Base-by-base conservation (phyloP, 2,888 invertebrate genomes). In the Ophion slaviceki region DNA sequence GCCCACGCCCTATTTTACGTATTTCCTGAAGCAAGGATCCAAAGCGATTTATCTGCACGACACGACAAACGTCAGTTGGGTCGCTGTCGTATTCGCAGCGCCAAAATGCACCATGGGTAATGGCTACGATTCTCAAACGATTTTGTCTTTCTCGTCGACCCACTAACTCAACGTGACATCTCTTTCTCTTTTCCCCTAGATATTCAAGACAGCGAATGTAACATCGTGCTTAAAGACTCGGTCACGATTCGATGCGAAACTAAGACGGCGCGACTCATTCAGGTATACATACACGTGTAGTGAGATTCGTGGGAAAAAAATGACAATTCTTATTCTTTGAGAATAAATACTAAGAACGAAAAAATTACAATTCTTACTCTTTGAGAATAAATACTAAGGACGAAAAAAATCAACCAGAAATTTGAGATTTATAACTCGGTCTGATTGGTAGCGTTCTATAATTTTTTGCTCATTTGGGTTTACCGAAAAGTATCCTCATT, bases 71-170 rank as follows among this genome's bases (percentile, higher is more conserved):
- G 96, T 99, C 0, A 96, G 96, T 88, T 97, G 98, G 0, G 95
- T 97, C 91, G 96, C 98, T 0, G 93, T 99, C 83, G 94, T 99
- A 59, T 98, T 99, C 92, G 98, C 99, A 92, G 98, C 98, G 0
- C 97, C 98, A 89, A 94, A 95, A 87, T 75, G 84, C 74, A 88
- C 87, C 7, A 85, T 89, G 79, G 86, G 91, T 91, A 86, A 83
- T 68, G 7, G 32, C 40, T 2, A 36, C 5, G 57, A 71, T 74
- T 57, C 8, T 32, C 14, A 0, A 20, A 67, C 17, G 6, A 24
- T 24, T 24, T 17, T 2, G 7, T 47, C 47, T n/a, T 24, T 62
- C 40, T 81, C 40, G 89, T 92, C 14, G 87, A 86, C 84, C 17
- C 53, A 53, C 53, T 5, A 17, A 53, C 17, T 53, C 3, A 14